phyloP scores from a whole-genome alignment of 2,113 vertebrate species.

The Prolemur simus region DNA sequence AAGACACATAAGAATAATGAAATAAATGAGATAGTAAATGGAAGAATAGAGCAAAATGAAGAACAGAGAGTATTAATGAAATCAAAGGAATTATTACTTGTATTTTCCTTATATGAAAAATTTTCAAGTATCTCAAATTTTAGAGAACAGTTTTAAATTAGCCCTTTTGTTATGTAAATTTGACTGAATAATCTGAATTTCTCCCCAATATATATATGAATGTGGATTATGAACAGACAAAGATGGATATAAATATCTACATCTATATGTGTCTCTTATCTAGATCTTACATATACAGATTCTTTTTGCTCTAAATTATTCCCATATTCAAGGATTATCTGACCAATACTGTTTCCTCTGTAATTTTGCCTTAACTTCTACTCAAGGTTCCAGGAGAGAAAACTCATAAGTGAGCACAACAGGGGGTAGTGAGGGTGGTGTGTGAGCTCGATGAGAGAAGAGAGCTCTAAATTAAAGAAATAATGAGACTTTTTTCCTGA shows the following conservation, averaged over 20 bases:
- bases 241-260: background rate
- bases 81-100: background rate
- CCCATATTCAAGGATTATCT: background rate
- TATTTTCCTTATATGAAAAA: background rate
- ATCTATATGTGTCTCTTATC: background rate
- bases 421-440: rapidly evolving
- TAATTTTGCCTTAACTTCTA: background rate
- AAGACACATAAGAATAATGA: background rate
- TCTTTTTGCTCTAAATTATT: background rate
- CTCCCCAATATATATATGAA: background rate
- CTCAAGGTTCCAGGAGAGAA: background rate
- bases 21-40: background rate
- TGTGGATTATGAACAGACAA: background rate
- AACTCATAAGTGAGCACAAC: background rate
- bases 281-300: background rate
- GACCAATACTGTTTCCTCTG: background rate
- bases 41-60: background rate
- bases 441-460: background rate
- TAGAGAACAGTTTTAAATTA: background rate
- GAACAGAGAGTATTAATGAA: background rate
- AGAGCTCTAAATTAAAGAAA: background rate
- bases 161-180: background rate
- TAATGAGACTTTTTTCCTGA: background rate
- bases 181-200: background rate
- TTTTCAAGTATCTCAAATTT: background rate